Percentiles rank a stretch among this genome's conserved stretches.
phyloP scores from a whole-genome alignment of 2,797 vertebrate genomes.

The Urophycis tenuis region DNA sequence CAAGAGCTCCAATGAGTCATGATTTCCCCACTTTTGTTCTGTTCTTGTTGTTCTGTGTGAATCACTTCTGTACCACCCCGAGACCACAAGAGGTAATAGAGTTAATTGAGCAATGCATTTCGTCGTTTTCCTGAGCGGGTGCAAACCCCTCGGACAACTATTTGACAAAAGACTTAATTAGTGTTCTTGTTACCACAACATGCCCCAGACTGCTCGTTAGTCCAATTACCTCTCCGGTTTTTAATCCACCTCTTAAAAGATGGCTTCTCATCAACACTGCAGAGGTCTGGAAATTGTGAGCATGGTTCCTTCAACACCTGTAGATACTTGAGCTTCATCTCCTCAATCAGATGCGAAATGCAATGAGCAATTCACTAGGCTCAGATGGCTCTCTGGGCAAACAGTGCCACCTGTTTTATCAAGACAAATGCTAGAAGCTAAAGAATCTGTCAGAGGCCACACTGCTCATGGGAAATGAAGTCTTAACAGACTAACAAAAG shows the following conservation, averaged over 20 bases:
- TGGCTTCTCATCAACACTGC: neutral
- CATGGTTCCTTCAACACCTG: neutral
- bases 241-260: slow-evolving; percentile 30
- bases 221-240: slow-evolving; percentile 29
- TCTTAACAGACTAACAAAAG: neutral
- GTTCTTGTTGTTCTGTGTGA: neutral
- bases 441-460: neutral
- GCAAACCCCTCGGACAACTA: neutral
- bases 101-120: slow-evolving; percentile 54
- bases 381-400: neutral
- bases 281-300: neutral
- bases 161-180: slow-evolving; percentile 37
- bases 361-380: neutral
- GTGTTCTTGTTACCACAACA: slow-evolving; percentile 26
- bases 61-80: neutral
- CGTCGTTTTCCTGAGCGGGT: slow-evolving; percentile 29
- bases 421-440: neutral
- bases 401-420: neutral
- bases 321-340: neutral
- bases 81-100: slow-evolving; percentile 11
- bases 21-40: neutral
- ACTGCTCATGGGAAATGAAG: neutral
- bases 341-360: neutral
- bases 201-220: slow-evolving; percentile 36
- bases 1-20: neutral